phyloP scores from a whole-genome alignment of 1,140 invertebrate genomes.

The Drosophila parabipectinata region DNA sequence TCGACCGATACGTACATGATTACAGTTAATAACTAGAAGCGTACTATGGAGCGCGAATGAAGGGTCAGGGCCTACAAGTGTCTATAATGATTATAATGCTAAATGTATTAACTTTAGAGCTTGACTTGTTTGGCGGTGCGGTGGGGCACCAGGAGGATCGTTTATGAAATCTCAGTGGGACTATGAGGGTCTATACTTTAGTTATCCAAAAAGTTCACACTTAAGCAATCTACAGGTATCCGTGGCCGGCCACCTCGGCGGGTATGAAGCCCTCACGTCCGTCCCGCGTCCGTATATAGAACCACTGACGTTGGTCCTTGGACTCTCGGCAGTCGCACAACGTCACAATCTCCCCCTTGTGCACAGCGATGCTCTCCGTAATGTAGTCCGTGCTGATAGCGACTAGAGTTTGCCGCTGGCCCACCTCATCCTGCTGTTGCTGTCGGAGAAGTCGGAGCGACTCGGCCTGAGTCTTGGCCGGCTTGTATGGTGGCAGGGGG shows the following conservation, averaged over 20 bases:
- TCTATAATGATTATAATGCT: conserved; percentile 32
- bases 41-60: conserved; percentile 55
- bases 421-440: conserved; percentile 24
- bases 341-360: conserved; percentile 90
- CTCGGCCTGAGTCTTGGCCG: conserved; percentile 27
- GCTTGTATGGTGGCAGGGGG: conserved; percentile 27
- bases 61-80: conserved; percentile 13
- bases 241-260: conserved; percentile 89
- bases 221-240: conserved; percentile 86
- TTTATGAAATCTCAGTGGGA: background rate
- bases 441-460: conserved; percentile 33
- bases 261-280: conserved; percentile 91
- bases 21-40: conserved; percentile 71
- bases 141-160: background rate
- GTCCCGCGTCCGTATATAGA: conserved; percentile 88
- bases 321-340: conserved; percentile 86
- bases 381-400: conserved; percentile 88
- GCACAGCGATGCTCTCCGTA: conserved; percentile 87
- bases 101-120: conserved; percentile 42
- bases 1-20: conserved; percentile 55
- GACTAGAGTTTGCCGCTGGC: conserved; percentile 86
- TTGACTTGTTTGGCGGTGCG: conserved; percentile 31
- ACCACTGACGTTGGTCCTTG: conserved; percentile 87
- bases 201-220: background rate
- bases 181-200: background rate